Base-by-base conservation (phyloP, 1,140 invertebrate genomes). In the Hestina assimilis region DNA sequence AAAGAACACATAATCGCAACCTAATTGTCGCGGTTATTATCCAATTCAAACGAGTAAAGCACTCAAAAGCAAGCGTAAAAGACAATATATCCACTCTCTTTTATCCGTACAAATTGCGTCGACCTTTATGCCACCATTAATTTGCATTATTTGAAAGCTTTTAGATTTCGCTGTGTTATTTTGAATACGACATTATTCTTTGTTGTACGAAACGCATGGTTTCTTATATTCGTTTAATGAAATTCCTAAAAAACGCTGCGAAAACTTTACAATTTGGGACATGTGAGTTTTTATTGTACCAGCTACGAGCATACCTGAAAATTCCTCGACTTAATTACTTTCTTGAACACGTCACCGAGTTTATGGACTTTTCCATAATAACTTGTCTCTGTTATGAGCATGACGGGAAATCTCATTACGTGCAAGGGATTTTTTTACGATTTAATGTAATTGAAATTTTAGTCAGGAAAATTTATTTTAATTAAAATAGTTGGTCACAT, bases 1-100 rank as follows among this genome's bases (percentile, higher is more conserved):
- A 3, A 20, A 40, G 17, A 33, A 11, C 26, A 17, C 50, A 31
- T 26, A 43, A 41, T 23, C 15, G 24, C 31, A 40, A 43, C 40
- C 33, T 35, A 46, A 47, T 56, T 47, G 43, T 41, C 23, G 43
- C 9, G 43, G 21, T 33, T 54, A 41, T 54, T 17, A 54, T 54
- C 41, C 51, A 54, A 33, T 54, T 43, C 26, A 15, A 41, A 33
- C 31, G 17, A 57, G 45, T 48, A 50, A 58, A 58, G 19, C 46
- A 45, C 55, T 58, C 45, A 24, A 58, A 48, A 46, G 40, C 14
- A 26, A n/a, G 38, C 61, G 53, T 62, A 59, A 59, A 59, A 67
- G 59, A 72, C 59, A 72, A 69, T 65, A 65, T 63, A 62, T 58
- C 45, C 59, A 48, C 63, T 65, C 60, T 70, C 66, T 67, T 67